Conservation (phyloP, 2,797 vertebrate species). For the Pitangus sulphuratus region DNA sequence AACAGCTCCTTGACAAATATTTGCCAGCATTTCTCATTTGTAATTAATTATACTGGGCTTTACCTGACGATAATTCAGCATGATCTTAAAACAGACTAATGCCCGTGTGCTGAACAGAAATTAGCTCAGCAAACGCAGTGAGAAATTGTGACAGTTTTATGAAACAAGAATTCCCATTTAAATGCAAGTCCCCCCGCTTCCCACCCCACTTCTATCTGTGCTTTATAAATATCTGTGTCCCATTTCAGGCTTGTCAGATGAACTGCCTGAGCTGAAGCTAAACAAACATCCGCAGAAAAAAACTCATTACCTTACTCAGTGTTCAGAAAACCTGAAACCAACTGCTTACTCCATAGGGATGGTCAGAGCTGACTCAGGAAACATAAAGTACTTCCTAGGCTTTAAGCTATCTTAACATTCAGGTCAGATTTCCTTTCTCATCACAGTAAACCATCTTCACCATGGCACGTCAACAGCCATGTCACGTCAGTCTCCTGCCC, state of each 20-base stretch:
- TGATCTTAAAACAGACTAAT: slow-evolving; percentile 23
- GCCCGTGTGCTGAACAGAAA: slow-evolving; percentile 15
- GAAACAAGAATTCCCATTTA: slow-evolving; percentile 2
- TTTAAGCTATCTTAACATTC: slow-evolving; percentile 60
- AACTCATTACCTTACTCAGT: slow-evolving; percentile 25
- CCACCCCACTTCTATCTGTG: not conserved
- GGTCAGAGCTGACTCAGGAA: slow-evolving; percentile 65
- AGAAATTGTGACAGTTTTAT: not conserved
- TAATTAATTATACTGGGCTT: slow-evolving; percentile 61
- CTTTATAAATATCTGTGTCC: slow-evolving; percentile 42
- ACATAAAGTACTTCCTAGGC: slow-evolving; percentile 46
- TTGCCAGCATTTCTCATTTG: slow-evolving; percentile 64
- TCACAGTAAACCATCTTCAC: slow-evolving; percentile 23
- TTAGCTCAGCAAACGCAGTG: not conserved
- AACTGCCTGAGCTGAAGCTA: slow-evolving; percentile 19
- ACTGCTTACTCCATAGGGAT: slow-evolving; percentile 45
- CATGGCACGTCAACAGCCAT: not conserved
- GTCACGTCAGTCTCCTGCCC: not conserved
- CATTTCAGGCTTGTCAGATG: slow-evolving; percentile 40
- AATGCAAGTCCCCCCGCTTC: not conserved
- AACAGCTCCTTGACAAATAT: slow-evolving; percentile 52
- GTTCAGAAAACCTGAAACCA: slow-evolving; percentile 59
- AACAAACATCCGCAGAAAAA: slow-evolving; percentile 42
- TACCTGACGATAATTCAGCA: slow-evolving; percentile 43
- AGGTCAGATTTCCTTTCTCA: slow-evolving; percentile 69